Evolutionary conservation across 2,888 invertebrate genomes (phyloP).

Genomic region (Lasioglossum figueresi): DNA sequence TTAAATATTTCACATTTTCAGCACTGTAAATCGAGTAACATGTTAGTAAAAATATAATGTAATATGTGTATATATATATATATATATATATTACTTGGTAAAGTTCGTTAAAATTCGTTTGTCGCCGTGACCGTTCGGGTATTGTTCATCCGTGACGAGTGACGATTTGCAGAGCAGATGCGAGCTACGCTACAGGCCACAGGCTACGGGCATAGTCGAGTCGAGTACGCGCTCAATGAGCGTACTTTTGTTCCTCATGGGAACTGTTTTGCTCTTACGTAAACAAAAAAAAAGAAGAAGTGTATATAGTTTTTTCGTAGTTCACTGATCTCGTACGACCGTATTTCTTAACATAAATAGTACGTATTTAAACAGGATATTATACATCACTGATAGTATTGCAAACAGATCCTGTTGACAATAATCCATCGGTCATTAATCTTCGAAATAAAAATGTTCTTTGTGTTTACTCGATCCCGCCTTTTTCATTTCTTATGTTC

Average conservation of each 20-base stretch:
- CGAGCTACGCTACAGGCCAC: neutral
- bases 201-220: conserved; percentile 20
- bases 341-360: neutral
- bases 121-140: conserved; percentile 33
- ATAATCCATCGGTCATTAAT: neutral
- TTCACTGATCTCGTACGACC: conserved; percentile 20
- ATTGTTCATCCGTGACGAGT: conserved; percentile 36
- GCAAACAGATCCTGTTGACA: conserved; percentile 19
- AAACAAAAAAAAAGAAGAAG: conserved; percentile 43
- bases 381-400: neutral
- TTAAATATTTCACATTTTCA: too few species aligned
- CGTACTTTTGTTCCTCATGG: conserved; percentile 14
- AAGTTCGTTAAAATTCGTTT: conserved; percentile 33
- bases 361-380: conserved; percentile 6
- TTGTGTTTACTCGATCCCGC: too few species aligned
- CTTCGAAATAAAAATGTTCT: neutral
- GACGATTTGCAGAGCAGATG: conserved; percentile 44
- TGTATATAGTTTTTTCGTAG: conserved; percentile 25
- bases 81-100: neutral
- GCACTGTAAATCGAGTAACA: too few species aligned
- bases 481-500: neutral
- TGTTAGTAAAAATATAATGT: too few species aligned
- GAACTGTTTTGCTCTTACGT: conserved; percentile 52
- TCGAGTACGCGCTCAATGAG: conserved; percentile 10
- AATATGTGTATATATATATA: neutral